A percentile compares a stretch with the other conserved stretches of the same genome.
Evolutionary conservation across 2,113 vertebrate genomes (phyloP).

Genomic region (Archocentrus centrarchus): DNA sequence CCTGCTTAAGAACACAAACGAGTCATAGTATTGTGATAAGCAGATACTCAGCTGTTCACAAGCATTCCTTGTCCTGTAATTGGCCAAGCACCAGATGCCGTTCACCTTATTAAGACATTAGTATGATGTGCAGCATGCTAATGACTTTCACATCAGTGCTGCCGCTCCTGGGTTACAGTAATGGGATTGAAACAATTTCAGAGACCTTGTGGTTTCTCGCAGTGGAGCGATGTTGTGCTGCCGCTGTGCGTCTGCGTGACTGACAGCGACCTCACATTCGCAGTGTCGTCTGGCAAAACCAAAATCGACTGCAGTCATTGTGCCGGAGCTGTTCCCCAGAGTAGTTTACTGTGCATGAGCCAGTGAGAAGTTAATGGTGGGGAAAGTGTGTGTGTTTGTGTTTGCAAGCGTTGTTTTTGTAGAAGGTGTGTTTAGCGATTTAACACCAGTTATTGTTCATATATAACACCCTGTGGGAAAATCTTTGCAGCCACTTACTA

Average conservation of each 20-base stretch:
- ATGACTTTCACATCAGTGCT: conserved; percentile 22
- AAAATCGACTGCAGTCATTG: neutral
- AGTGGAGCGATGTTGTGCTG: neutral
- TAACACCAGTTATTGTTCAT: neutral
- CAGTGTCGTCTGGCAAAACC: conserved; percentile 17
- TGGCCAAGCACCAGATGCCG: conserved; percentile 7
- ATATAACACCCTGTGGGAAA: conserved; percentile 16
- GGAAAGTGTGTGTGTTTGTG: conserved; percentile 4
- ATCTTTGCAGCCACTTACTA: conserved; percentile 8
- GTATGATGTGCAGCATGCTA: neutral
- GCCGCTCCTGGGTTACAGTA: conserved; percentile 36
- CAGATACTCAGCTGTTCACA: conserved; percentile 6
- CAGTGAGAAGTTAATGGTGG: neutral
- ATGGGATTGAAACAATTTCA: conserved; percentile 34
- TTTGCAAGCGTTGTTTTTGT: neutral
- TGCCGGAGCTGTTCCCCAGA: neutral
- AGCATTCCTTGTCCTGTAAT: neutral
- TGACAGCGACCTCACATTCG: conserved; percentile 15
- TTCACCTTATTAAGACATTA: conserved; percentile 20
- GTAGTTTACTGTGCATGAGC: neutral
- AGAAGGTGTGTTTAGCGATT: neutral
- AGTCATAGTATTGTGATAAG: neutral
- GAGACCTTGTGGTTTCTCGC: conserved; percentile 47
- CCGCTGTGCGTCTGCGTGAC: neutral
- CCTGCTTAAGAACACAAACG: neutral